Evolutionary conservation across 2,113 vertebrate species (phyloP), one percentile per base, ranked within the genome.

Genomic region (Ammodytes marinus): DNA sequence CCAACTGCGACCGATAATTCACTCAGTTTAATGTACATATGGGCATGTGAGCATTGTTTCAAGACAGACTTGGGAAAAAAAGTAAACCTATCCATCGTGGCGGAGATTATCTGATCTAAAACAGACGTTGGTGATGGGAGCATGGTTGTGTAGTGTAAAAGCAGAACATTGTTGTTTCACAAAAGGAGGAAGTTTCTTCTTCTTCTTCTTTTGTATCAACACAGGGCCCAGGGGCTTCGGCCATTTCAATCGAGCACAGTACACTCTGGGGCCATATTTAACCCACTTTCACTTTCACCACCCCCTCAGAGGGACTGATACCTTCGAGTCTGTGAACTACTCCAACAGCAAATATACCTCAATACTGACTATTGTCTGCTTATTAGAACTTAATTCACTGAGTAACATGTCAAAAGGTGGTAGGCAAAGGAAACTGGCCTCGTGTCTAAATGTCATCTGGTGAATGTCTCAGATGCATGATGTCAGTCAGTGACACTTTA

Each of bases 271-370:
- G 42, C 45, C 50, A 43, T 50, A 39, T 86, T 81, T 66, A 84
- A 82, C 72, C 59, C 39, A 59, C 59, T 91, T 86, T 82, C 70
- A 58, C 10, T 87, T 87, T 72, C 39, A 65, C 1, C 9, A 15
- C 27, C 47, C 5, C 8, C 46, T 73, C 4, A 49, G 65, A 49
- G 1, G n/a, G 47, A 53, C 39, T 37, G 27, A 50, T 54, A 43
- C 9, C 61, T 60, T 53, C 1, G 47, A 35, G 15, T 1, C 17
- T 40, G 27, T 76, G 47, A 71, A 13, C 49, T 35, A 49, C n/a
- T 14, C 17, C 37, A 60, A 45, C 2, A 39, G 5, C 5, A 67
- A 35, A 71, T 2, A 17, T 7, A 37, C 1, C 8, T n/a, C 2
- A 40, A 47, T 8, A 8, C 42, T 3, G 11, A 76, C 63, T 13